Evolutionary conservation across 2,113 vertebrate genomes (phyloP), one percentile per base, ranked within the genome.

Genomic region (Leptobrachium leishanense): DNA sequence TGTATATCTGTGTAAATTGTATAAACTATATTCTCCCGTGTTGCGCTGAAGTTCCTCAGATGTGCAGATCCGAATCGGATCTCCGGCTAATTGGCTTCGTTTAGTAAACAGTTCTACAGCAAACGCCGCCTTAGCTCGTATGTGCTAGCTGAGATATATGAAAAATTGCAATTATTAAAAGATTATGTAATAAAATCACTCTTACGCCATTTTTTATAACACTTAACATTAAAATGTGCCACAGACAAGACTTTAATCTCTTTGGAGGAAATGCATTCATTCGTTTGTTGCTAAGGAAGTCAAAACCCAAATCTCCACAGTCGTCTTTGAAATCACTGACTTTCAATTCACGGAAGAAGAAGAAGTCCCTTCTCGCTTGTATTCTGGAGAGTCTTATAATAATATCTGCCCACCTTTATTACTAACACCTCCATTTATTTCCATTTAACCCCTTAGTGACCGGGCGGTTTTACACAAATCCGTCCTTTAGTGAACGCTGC

Each of bases 21-120:
- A 31, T 31, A 31, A 31, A 31, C 20, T 31, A 31, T 31, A 31
- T 31, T 50, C 68, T 59, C 64, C 53, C 42, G 31, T 68, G 50
- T 57, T 76, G 12, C 66, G 74, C 54, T 76, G 50, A 68, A 6
- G n/a, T 68, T 43, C 46, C 41, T 55, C 55, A 57, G 50, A 77
- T 69, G 65, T 41, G 6, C 63, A 39, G 42, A 55, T 46, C 43
- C 39, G 50, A 76, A 68, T 57, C 13, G 39, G 50, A 39, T 62
- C 64, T 44, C 12, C 8, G 4, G 13, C 67, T 70, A 77, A 77
- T 77, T 77, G 70, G 53, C 12, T 40, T 6, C 11, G 57, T 59
- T 77, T 46, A 46, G 55, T 59, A 44, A 77, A 62, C 54, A 77
- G 57, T 62, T 70, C 70, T 65, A 59, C 67, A 41, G 55, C 3